Evolutionary conservation across 2,888 invertebrate genomes (phyloP).

Genomic region (Disparrhopalites patrizii): DNA sequence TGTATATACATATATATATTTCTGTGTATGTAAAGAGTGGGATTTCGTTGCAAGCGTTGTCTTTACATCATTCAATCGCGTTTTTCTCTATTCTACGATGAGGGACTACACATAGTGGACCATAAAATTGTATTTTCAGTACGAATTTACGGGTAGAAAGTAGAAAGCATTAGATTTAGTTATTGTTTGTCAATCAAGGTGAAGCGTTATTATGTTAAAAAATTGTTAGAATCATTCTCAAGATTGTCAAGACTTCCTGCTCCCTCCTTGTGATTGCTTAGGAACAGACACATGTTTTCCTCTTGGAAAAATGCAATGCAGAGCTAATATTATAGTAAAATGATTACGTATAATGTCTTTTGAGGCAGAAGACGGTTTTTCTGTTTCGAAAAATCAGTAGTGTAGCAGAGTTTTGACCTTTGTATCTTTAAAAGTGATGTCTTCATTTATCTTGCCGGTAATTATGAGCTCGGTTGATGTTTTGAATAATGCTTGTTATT

Average conservation of each 20-base stretch:
- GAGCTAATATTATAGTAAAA: no score
- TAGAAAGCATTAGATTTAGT: no score
- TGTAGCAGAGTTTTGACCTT: not conserved
- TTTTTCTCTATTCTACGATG: slow-evolving; percentile 16
- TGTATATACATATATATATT: slow-evolving; percentile 4
- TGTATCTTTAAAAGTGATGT: not conserved
- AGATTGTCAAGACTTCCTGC: no score
- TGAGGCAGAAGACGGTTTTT: not conserved
- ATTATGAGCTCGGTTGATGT: not conserved
- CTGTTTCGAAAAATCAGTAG: not conserved
- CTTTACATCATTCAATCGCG: no score
- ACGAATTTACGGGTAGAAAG: no score
- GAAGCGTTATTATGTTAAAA: no score
- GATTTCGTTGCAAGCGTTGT: no score
- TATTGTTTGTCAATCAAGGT: no score
- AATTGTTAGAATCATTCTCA: no score
- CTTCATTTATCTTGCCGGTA: not conserved
- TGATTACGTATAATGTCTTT: not conserved
- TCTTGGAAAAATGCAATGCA: no score
- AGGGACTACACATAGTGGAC: slow-evolving; percentile 19
- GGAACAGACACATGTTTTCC: no score
- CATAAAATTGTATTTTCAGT: no score
- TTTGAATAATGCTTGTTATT: not conserved
- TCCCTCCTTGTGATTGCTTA: not conserved
- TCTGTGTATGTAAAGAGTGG: not conserved